Conservation (phyloP, 2,113 vertebrate genomes). For the Gallinago media region DNA sequence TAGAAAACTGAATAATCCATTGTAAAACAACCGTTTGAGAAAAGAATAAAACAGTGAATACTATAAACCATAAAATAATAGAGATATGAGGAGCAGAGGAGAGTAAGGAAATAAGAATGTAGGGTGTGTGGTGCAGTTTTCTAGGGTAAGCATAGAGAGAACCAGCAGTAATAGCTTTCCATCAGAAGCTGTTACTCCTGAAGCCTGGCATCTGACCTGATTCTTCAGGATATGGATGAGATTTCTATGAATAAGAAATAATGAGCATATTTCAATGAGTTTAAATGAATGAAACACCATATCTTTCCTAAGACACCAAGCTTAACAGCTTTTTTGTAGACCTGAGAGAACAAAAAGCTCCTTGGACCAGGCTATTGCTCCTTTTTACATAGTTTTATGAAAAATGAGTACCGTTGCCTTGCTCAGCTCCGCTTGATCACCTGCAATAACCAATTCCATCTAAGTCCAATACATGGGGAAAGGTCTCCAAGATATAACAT, state of each 20-base stretch:
- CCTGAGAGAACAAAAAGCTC: conserved; percentile 32
- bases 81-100: not conserved
- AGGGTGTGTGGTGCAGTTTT: not conserved
- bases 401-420: conserved; percentile 26
- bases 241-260: conserved; percentile 50
- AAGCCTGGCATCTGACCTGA: conserved; percentile 46
- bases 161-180: conserved; percentile 13
- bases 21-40: not conserved
- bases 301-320: conserved; percentile 13
- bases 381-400: conserved; percentile 20
- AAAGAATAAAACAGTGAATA: not conserved
- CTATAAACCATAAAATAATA: not conserved
- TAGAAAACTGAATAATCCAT: not conserved
- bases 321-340: conserved; percentile 6
- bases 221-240: conserved; percentile 37
- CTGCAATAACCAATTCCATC: conserved; percentile 31
- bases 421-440: conserved; percentile 32
- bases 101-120: not conserved
- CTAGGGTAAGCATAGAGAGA: not conserved
- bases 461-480: not conserved
- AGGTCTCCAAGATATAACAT: not conserved
- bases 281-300: conserved; percentile 42
- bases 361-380: conserved; percentile 19
- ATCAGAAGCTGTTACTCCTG: conserved; percentile 24
- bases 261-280: conserved; percentile 52